Percentiles rank a stretch among this genome's conserved stretches.
These are phyloP conservation scores for Protomyctophum bolini DNA, from an alignment of 2,113 vertebrate species.

Conservation along the genomic window DNA sequence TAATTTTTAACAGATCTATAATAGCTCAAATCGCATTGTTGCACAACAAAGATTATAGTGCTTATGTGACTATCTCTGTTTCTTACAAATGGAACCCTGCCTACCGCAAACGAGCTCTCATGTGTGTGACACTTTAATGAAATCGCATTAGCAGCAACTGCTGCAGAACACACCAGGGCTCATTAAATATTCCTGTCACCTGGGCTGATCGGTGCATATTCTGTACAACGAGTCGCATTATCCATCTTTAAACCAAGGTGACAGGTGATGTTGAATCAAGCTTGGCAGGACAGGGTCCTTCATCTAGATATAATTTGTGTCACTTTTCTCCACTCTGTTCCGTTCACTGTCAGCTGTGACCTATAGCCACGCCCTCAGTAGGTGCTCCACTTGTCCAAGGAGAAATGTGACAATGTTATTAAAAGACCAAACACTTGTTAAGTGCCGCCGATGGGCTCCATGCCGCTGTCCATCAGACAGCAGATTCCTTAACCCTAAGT, in stretches of 20 bases:
- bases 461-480: conserved; percentile 24
- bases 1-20: too few relatives aligned
- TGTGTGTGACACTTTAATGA: conserved; percentile 23
- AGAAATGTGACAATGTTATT: conserved; percentile 51
- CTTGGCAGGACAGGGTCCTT: conserved; percentile 59
- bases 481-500: too few relatives aligned
- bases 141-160: conserved; percentile 12
- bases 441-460: conserved; percentile 43
- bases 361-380: conserved; percentile 60
- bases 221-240: conserved; percentile 55
- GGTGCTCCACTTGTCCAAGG: conserved; percentile 56
- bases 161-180: conserved; percentile 9
- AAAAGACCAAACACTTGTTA: conserved; percentile 29
- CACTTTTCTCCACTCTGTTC: conserved; percentile 63
- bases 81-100: too few relatives aligned
- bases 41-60: too few relatives aligned
- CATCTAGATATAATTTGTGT: conserved; percentile 62
- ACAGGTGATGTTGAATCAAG: conserved; percentile 62
- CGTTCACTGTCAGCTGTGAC: conserved; percentile 58
- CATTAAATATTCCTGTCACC: conserved; percentile 41
- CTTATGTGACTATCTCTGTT: too few relatives aligned
- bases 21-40: too few relatives aligned
- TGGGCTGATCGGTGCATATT: conserved; percentile 50
- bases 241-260: conserved; percentile 38
- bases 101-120: not conserved